These are phyloP conservation scores for Rhombomys opimus DNA, from an alignment of 2,113 vertebrate genomes.

Conservation along the genomic window DNA sequence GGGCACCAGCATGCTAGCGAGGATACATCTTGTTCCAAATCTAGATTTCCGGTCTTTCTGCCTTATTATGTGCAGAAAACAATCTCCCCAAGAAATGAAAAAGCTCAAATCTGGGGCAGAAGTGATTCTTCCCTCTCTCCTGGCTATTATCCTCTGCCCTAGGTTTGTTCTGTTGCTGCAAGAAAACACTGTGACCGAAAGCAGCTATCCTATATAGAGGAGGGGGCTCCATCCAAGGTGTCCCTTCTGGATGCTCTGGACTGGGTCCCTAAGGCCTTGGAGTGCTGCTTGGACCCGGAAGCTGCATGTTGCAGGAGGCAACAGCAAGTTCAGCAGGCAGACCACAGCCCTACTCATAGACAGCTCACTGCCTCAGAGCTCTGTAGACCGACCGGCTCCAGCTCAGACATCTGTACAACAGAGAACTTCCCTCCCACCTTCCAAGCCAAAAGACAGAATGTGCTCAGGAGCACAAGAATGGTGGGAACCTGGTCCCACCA, in stretches of 20 bases:
- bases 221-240: neutral
- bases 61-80: neutral
- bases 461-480: neutral
- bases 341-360: neutral
- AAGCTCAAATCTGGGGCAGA: neutral
- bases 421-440: neutral
- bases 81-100: neutral
- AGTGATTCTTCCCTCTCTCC: neutral
- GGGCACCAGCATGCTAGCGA: neutral
- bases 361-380: neutral
- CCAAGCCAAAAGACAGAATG: neutral
- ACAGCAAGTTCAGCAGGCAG: neutral
- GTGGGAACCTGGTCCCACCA: neutral
- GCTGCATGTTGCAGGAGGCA: neutral
- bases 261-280: neutral
- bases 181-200: neutral
- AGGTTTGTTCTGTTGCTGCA: neutral
- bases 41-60: neutral
- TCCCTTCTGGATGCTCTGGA: neutral
- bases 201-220: neutral
- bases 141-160: accelerated
- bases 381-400: neutral
- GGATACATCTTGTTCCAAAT: neutral
- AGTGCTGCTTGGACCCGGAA: neutral
- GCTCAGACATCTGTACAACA: neutral